Evolutionary conservation across 2,888 invertebrate species (phyloP).

Genomic region (Leptinotarsa haldemani): DNA sequence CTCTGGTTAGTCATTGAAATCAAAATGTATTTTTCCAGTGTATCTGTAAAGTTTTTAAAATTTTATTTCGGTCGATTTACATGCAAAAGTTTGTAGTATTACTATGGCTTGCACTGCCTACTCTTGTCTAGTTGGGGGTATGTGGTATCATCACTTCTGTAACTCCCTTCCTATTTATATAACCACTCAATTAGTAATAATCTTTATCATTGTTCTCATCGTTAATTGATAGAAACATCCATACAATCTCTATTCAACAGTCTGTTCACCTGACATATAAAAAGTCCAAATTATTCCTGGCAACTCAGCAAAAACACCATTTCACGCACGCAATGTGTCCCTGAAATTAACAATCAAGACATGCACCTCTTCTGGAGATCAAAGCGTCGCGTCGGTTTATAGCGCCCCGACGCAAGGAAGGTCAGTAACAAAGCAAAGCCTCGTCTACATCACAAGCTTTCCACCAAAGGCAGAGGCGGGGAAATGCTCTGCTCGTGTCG

Average conservation of each 20-base stretch:
- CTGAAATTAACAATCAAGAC: constrained; percentile 13
- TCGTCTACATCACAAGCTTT: constrained; percentile 60
- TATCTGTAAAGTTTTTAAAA: too few relatives aligned
- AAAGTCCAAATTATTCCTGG: not conserved
- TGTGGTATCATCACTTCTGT: too few relatives aligned
- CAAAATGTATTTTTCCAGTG: too few relatives aligned
- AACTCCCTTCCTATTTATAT: too few relatives aligned
- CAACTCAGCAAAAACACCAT: not conserved
- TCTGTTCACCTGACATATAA: not conserved
- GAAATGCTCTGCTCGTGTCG: not conserved
- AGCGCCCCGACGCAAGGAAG: constrained; percentile 61
- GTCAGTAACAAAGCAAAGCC: constrained; percentile 60
- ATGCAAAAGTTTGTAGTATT: too few relatives aligned
- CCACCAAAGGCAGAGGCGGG: not conserved
- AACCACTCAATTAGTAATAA: too few relatives aligned
- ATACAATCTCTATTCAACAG: not conserved
- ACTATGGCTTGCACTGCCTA: too few relatives aligned
- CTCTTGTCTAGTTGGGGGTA: too few relatives aligned
- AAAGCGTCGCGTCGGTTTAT: constrained; percentile 30
- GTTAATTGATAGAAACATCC: too few relatives aligned
- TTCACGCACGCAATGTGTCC: constrained; percentile 5
- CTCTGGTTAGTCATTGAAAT: too few relatives aligned
- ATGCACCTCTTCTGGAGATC: constrained; percentile 29
- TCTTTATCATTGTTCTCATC: too few relatives aligned
- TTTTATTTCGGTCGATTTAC: too few relatives aligned